Base-by-base conservation (phyloP, 2,888 invertebrate genomes). In the Linnaemya vulpina region DNA sequence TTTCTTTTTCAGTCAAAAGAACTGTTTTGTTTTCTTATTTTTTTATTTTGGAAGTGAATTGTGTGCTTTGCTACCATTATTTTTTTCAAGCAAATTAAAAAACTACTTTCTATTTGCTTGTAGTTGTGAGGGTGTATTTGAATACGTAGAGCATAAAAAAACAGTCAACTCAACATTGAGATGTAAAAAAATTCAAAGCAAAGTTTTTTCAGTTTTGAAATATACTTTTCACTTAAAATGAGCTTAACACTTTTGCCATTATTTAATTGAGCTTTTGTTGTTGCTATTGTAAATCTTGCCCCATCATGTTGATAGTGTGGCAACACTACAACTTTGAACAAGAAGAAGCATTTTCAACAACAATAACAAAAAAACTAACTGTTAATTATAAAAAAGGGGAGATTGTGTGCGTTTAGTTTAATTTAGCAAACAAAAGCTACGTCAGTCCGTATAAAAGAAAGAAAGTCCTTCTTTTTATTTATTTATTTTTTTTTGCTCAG, bases 161-260 rank as follows among this genome's bases (percentile, higher is more conserved):
- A 43, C 49, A 51, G 58, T 43, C 38, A 17, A 1, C 58, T 40
- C 25, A 51, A 22, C 35, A 38, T 55, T 25, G 4, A 15, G 0
- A 55, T 35, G 53, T 11, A 38, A 51, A 58, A 58, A 43, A 53
- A 70, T 46, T 53, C 38, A 49, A 81, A 71, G 30, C 1, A 62
- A 67, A 17, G 3, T 77, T 83, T 60, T 75, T 62, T 68, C 15
- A 17, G 25, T 30, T 84, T 77, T 60, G 35, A 20, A 75, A 75
- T 63, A 75, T 43, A 71, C 78, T 78, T 79, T 79, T 63, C 55
- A 63, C 74, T 85, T 81, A 71, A 82, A 85, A 75, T 53, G 20
- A 74, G 65, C 78, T 85, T 82, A 71, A 77, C 82, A 82, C 85
- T 84, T 84, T 60, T 71, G 65, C 78, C 75, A 77, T 76, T 85